Evolutionary conservation across 2,888 invertebrate genomes (phyloP).

Genomic region (Dione juno): DNA sequence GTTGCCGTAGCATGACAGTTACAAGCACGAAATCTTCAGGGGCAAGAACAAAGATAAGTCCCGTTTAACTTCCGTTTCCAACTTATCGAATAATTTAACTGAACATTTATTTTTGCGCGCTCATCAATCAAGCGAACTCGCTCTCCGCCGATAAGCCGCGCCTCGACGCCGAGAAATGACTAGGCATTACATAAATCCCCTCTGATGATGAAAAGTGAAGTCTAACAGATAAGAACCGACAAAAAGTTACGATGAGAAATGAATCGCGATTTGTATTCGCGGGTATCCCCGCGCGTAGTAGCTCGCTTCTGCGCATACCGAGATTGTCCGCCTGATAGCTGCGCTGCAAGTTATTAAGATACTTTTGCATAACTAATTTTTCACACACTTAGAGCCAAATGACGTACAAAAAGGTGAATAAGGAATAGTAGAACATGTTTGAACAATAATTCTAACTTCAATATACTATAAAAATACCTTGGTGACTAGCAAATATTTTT

Average conservation of each 20-base stretch:
- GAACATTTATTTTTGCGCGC: constrained; percentile 85
- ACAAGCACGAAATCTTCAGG: constrained; percentile 80
- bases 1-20: constrained; percentile 75
- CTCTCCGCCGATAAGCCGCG: constrained; percentile 81
- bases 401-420: neutral
- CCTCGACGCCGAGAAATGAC: constrained; percentile 85
- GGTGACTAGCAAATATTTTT: constrained; percentile 20
- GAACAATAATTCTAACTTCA: neutral
- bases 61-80: constrained; percentile 85
- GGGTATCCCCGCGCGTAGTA: constrained; percentile 54
- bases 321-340: constrained; percentile 8
- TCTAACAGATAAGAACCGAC: constrained; percentile 85
- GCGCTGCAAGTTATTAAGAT: neutral
- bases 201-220: constrained; percentile 85
- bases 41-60: constrained; percentile 84
- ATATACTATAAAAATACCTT: neutral
- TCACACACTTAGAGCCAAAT: neutral
- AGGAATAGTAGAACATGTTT: neutral
- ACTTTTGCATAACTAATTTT: neutral
- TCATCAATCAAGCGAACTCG: constrained; percentile 84
- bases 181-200: constrained; percentile 85
- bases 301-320: constrained; percentile 38
- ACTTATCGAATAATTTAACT: constrained; percentile 85
- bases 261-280: constrained; percentile 83
- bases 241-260: constrained; percentile 85